Evolutionary conservation across 2,113 vertebrate species (phyloP).

Genomic region (Perca schrenkii): DNA sequence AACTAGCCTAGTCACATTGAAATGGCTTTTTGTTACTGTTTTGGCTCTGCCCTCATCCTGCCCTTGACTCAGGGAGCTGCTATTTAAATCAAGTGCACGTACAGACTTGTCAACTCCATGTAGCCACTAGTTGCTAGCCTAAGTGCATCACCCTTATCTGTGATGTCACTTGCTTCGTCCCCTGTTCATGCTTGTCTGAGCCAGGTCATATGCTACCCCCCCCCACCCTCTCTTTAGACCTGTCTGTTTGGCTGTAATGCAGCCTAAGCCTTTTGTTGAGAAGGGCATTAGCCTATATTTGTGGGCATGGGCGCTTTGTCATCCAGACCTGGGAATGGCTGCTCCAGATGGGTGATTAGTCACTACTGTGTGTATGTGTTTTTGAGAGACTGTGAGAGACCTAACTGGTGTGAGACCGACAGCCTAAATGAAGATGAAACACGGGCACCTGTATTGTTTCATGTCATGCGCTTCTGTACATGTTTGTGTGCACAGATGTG

Average conservation of each 20-base stretch:
- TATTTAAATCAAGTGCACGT: slow-evolving; percentile 67
- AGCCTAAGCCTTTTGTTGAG: slow-evolving; percentile 70
- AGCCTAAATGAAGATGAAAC: slow-evolving; percentile 70
- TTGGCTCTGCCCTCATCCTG: slow-evolving; percentile 60
- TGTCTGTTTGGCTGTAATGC: slow-evolving; percentile 67
- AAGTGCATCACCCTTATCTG: slow-evolving; percentile 66
- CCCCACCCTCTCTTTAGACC: slow-evolving; percentile 24
- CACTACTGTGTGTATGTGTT: slow-evolving; percentile 49
- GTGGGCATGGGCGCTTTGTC: slow-evolving; percentile 65
- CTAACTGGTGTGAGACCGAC: slow-evolving; percentile 37
- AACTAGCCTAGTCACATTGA: slow-evolving; percentile 53
- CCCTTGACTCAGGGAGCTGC: slow-evolving; percentile 64
- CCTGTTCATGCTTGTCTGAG: slow-evolving; percentile 63
- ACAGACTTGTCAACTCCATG: slow-evolving; percentile 59
- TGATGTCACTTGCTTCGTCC: slow-evolving; percentile 67
- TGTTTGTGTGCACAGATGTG: slow-evolving; percentile 8
- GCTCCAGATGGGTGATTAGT: slow-evolving; percentile 78
- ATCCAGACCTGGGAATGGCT: slow-evolving; percentile 63
- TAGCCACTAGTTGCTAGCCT: slow-evolving; percentile 61
- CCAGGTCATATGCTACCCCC: slow-evolving; percentile 55
- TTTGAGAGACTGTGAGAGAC: slow-evolving; percentile 22
- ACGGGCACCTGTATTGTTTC: slow-evolving; percentile 21
- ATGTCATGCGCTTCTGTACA: slow-evolving; percentile 21
- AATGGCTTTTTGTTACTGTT: slow-evolving; percentile 50
- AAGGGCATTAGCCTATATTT: slow-evolving; percentile 76